These are phyloP conservation scores for Sturnus vulgaris DNA, from an alignment of 2,113 vertebrate genomes.

Conservation along the genomic window DNA sequence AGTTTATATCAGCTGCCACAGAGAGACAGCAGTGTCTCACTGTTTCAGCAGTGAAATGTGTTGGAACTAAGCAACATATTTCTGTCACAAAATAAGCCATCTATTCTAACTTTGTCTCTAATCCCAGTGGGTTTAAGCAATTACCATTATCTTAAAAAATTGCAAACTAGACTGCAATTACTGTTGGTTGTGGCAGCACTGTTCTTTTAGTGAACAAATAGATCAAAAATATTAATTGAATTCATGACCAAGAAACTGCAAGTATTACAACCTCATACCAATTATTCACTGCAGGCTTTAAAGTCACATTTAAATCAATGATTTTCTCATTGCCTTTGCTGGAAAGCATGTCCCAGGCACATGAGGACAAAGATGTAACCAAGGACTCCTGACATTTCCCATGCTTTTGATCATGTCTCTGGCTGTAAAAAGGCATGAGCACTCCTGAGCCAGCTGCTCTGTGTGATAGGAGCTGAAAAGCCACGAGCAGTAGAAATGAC, in stretches of 20 bases:
- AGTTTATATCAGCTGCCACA: not conserved
- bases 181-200: not conserved
- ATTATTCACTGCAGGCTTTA: not conserved
- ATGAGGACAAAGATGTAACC: not conserved
- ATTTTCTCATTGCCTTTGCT: not conserved
- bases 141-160: conserved; percentile 22
- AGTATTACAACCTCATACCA: not conserved
- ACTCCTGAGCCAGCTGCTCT: not conserved
- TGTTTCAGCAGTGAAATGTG: not conserved
- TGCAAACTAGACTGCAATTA: conserved; percentile 38
- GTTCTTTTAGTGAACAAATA: conserved; percentile 19
- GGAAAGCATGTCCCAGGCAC: not conserved
- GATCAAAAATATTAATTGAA: conserved; percentile 50
- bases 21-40: not conserved
- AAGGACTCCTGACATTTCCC: not conserved
- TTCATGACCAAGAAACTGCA: not conserved
- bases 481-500: not conserved
- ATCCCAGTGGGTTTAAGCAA: conserved; percentile 11
- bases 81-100: not conserved
- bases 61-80: not conserved
- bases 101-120: not conserved
- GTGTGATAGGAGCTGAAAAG: not conserved
- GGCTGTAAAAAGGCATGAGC: not conserved
- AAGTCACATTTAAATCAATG: not conserved
- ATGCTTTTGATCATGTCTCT: not conserved